Evolutionary conservation across 2,888 invertebrate genomes (phyloP), one percentile per base, ranked within the genome.

Genomic region (Hartigia nigra): DNA sequence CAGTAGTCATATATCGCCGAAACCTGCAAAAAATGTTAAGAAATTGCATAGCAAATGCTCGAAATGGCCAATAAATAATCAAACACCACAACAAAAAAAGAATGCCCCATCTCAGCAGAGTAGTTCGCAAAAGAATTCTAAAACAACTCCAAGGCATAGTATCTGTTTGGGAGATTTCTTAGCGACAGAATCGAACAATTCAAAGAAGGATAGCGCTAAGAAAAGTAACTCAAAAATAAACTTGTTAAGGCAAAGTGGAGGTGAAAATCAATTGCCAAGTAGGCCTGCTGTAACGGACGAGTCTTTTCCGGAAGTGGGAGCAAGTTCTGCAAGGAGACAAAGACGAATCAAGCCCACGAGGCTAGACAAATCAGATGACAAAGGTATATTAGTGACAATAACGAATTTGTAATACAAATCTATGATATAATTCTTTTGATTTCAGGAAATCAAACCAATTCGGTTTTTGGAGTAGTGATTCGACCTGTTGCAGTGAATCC

Each of bases 261-360:
- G 77, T 32, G 77, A 77, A 70, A 74, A 32, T 12, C 74, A 76
- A 14, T n/a, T 70, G n/a, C 36, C 35, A 12, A 72, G 39, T 70
- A 74, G 55, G 32, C 55, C 77, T 1, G 76, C 74, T 31, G 76
- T 77, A 23, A 70, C 82, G 12, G 80, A 81, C 70, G 81, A 83
- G 72, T 81, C 78, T n/a, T 82, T 81, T 77, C 82, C 81, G 37
- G 77, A 82, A 79, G 78, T 81, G 75, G 80, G 81, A 78, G 35
- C 80, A 23, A 84, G 81, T 76, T 77, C 77, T 70, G 82, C 78
- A 55, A 82, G 80, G 76, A 85, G 80, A 55, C 76, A 36, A 32
- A 80, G 88, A 70, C 85, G 88, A 79, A 88, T 89, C 36, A 89
- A 89, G 69, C 89, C 89, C 12, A 89, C 89, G 31, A 83, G 85